These are phyloP conservation scores for Dryadula phaetusa DNA, from an alignment of 2,888 invertebrate species.

Conservation along the genomic window DNA sequence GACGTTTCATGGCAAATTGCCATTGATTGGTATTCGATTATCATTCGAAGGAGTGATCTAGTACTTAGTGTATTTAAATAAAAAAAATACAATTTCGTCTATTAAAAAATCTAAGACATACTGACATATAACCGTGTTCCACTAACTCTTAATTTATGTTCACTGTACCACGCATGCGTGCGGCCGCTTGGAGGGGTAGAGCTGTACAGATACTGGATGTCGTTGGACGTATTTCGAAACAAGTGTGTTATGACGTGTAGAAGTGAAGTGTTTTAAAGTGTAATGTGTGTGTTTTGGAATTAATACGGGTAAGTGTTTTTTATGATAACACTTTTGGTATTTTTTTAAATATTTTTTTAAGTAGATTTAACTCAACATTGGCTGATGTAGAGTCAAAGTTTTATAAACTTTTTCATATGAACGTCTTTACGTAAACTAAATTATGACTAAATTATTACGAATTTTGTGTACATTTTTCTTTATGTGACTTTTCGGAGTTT, in stretches of 20 bases:
- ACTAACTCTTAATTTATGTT: constrained; percentile 43
- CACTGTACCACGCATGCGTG: constrained; percentile 42
- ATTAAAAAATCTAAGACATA: constrained; percentile 33
- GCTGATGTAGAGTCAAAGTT: not conserved
- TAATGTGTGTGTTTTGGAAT: constrained; percentile 42
- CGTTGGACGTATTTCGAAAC: constrained; percentile 31
- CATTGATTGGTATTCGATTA: too few relatives aligned
- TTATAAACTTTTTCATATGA: not conserved
- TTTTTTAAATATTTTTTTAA: not conserved
- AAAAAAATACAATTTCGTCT: constrained; percentile 8
- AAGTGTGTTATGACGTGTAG: constrained; percentile 46
- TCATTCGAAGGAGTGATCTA: too few relatives aligned
- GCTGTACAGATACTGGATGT: constrained; percentile 28
- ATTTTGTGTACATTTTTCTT: not conserved
- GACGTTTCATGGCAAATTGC: too few relatives aligned
- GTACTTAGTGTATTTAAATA: too few relatives aligned
- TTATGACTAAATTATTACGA: not conserved
- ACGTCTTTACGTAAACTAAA: not conserved
- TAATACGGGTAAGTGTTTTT: constrained; percentile 41
- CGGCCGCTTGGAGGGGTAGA: constrained; percentile 41
- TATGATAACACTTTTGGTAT: not conserved
- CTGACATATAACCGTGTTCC: constrained; percentile 42
- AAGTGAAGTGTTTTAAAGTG: constrained; percentile 44
- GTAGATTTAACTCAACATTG: not conserved
- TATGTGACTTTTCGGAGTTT: not conserved